These are phyloP conservation scores for Diadophis punctatus DNA, from an alignment of 2,113 vertebrate genomes.

Conservation along the genomic window DNA sequence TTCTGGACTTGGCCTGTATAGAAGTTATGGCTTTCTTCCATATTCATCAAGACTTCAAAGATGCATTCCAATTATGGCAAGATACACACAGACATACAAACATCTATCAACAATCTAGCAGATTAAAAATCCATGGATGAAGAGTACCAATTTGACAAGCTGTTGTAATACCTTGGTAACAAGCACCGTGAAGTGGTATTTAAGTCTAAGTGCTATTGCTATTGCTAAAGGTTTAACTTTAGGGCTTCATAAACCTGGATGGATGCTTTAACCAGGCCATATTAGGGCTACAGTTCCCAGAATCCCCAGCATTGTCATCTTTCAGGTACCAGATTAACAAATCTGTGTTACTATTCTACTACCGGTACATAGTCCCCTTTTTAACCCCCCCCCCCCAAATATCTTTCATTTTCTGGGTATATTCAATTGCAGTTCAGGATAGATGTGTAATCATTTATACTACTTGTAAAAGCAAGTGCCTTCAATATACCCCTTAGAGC, in stretches of 20 bases:
- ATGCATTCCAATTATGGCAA: neutral
- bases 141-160: neutral
- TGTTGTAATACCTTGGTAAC: neutral
- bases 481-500: neutral
- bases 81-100: neutral
- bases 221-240: no score
- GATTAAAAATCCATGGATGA: neutral
- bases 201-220: no score
- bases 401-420: neutral
- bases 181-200: no score
- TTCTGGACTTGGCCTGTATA: neutral
- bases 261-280: neutral
- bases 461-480: neutral
- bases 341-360: neutral
- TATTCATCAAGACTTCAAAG: neutral
- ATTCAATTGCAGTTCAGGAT: neutral
- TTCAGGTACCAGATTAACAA: neutral
- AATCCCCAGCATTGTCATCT: neutral
- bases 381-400: neutral
- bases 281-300: neutral
- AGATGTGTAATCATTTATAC: neutral
- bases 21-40: neutral
- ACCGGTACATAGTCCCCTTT: neutral
- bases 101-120: neutral
- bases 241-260: neutral